A percentile compares a stretch with the other conserved stretches of the same genome.
phyloP scores from a whole-genome alignment of 2,797 vertebrate species.

The Vultur gryphus region DNA sequence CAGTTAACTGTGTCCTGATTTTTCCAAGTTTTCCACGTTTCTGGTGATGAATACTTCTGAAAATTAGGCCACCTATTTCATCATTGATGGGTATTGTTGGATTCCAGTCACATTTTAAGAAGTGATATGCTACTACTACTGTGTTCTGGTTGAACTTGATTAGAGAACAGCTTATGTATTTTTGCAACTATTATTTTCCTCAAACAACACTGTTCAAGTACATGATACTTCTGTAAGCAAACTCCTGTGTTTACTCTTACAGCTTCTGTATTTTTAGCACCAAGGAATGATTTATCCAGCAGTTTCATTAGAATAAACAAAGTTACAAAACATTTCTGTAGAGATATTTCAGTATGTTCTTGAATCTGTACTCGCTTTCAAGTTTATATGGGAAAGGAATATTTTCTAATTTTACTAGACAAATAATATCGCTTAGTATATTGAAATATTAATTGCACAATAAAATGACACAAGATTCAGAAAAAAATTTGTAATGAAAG shows the following conservation, averaged over 20 bases:
- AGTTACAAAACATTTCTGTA: not conserved
- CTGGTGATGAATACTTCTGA: not conserved
- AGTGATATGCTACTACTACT: not conserved
- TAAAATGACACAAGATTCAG: not conserved
- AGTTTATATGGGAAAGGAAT: not conserved
- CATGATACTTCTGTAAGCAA: not conserved
- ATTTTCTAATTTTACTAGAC: not conserved
- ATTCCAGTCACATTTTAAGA: not conserved
- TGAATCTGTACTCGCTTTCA: not conserved
- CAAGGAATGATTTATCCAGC: not conserved
- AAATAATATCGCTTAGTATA: not conserved
- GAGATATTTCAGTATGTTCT: not conserved
- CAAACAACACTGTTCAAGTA: not conserved
- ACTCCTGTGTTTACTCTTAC: not conserved
- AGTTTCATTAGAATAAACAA: not conserved
- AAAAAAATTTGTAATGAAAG: not conserved
- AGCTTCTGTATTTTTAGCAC: not conserved
- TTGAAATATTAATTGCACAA: not conserved
- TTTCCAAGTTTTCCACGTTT: not conserved
- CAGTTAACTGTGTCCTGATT: not conserved
- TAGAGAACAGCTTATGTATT: not conserved
- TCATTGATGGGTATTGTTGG: not conserved
- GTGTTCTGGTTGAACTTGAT: not conserved
- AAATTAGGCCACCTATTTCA: not conserved
- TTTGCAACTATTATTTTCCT: not conserved